These are phyloP conservation scores for Phalloptychus januarius DNA, from an alignment of 2,797 vertebrate species.

Conservation along the genomic window DNA sequence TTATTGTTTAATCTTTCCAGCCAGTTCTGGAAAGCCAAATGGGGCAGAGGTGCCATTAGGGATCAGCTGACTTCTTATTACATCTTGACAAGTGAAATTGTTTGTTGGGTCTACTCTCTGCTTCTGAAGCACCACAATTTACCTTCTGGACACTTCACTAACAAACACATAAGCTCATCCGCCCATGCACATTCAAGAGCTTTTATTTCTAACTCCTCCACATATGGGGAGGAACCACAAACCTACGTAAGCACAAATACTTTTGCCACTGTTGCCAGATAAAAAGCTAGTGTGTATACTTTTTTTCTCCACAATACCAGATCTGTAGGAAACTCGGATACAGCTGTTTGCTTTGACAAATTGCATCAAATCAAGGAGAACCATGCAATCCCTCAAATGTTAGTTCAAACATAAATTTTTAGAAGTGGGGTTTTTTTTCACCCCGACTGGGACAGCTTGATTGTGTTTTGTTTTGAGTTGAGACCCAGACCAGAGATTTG, in stretches of 20 bases:
- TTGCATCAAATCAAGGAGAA: conserved; percentile 38
- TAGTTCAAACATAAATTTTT: conserved; percentile 23
- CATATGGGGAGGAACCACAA: conserved; percentile 38
- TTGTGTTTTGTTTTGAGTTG: conserved; percentile 6
- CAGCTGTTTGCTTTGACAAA: conserved; percentile 43
- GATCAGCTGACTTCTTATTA: conserved; percentile 54
- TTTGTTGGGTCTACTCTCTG: conserved; percentile 36
- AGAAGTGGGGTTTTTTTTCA: conserved; percentile 19
- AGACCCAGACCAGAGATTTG: conserved; percentile 22
- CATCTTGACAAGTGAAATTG: conserved; percentile 35
- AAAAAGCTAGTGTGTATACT: conserved; percentile 22
- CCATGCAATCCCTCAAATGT: conserved; percentile 29
- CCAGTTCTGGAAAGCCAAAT: not conserved
- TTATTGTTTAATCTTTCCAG: conserved; percentile 17
- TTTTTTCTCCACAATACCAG: not conserved
- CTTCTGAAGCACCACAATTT: conserved; percentile 59
- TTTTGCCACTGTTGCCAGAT: conserved; percentile 32
- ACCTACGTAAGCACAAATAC: conserved; percentile 27
- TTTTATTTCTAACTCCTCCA: conserved; percentile 40
- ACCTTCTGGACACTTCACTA: conserved; percentile 54
- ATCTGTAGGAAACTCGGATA: conserved; percentile 15
- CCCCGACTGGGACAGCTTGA: conserved; percentile 15
- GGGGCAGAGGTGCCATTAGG: conserved; percentile 5
- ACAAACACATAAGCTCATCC: conserved; percentile 42
- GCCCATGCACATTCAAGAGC: conserved; percentile 28